Percentiles rank a stretch among this genome's conserved stretches.
These are phyloP conservation scores for Ornithoptera priamus DNA, from an alignment of 2,888 invertebrate genomes.

Conservation along the genomic window DNA sequence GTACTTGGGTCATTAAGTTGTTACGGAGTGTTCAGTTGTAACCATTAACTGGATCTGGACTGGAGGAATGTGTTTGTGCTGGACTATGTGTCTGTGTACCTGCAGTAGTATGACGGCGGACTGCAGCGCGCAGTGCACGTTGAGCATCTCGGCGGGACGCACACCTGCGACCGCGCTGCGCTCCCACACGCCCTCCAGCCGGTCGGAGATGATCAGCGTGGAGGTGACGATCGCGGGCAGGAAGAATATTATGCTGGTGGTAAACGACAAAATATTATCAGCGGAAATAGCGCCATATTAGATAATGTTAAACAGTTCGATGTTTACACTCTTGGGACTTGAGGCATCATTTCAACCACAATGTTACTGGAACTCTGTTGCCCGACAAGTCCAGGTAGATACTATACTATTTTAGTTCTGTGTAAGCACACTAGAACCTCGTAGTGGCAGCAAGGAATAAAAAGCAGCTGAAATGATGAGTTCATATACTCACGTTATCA, in stretches of 20 bases:
- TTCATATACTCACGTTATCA: constrained; percentile 84
- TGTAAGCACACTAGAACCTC: too few relatives aligned
- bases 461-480: too few relatives aligned
- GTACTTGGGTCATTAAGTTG: too few relatives aligned
- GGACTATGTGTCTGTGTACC: constrained; percentile 43
- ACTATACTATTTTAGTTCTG: too few relatives aligned
- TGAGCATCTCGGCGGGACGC: constrained; percentile 87
- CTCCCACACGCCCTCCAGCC: constrained; percentile 92
- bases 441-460: background rate
- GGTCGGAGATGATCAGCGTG: constrained; percentile 88
- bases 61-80: too few relatives aligned
- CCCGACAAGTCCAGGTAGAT: too few relatives aligned
- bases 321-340: too few relatives aligned
- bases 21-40: too few relatives aligned
- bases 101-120: constrained; percentile 86
- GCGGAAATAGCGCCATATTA: background rate
- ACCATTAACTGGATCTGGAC: too few relatives aligned
- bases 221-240: constrained; percentile 91
- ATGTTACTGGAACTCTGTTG: too few relatives aligned
- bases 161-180: constrained; percentile 93
- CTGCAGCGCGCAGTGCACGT: constrained; percentile 90
- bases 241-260: constrained; percentile 88
- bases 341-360: too few relatives aligned
- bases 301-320: background rate
- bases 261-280: background rate